Evolutionary conservation across 2,888 invertebrate species (phyloP).

Genomic region (Watsonalla cultraria): DNA sequence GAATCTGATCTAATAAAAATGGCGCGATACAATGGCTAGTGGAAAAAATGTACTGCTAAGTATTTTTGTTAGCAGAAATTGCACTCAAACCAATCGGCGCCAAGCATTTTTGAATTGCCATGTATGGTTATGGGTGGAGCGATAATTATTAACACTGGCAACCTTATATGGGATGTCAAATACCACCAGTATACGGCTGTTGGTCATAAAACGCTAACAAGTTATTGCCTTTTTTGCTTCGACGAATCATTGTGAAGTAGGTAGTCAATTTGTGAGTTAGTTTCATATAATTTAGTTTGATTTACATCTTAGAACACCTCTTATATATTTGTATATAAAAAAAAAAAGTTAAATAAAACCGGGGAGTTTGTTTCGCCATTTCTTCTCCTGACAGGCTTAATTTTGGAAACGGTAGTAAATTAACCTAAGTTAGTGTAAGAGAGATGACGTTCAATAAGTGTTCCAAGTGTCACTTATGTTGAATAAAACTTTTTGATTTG

Average conservation of each 20-base stretch:
- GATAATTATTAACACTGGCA: constrained; percentile 17
- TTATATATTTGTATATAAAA: not conserved
- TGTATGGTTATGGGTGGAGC: constrained; percentile 54
- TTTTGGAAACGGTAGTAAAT: no score
- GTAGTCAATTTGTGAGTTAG: constrained; percentile 15
- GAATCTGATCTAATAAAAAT: no score
- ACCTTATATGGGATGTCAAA: constrained; percentile 27
- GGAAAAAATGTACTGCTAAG: constrained; percentile 47
- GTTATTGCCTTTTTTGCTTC: constrained; percentile 39
- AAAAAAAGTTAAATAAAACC: no score
- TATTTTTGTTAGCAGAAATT: constrained; percentile 40
- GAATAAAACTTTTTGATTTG: no score
- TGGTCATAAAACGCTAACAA: constrained; percentile 41
- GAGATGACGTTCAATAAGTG: no score
- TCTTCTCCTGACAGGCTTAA: no score
- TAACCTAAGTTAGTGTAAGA: no score
- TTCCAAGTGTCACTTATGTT: no score
- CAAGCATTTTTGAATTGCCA: constrained; percentile 29
- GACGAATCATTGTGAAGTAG: constrained; percentile 41
- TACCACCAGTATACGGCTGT: constrained; percentile 7
- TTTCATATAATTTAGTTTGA: constrained; percentile 19
- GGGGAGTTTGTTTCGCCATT: no score
- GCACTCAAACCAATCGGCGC: constrained; percentile 39
- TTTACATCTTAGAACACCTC: constrained; percentile 7
- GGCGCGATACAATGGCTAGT: constrained; percentile 9